phyloP scores from a whole-genome alignment of 2,888 invertebrate species.

The Masnerella sp. region DNA sequence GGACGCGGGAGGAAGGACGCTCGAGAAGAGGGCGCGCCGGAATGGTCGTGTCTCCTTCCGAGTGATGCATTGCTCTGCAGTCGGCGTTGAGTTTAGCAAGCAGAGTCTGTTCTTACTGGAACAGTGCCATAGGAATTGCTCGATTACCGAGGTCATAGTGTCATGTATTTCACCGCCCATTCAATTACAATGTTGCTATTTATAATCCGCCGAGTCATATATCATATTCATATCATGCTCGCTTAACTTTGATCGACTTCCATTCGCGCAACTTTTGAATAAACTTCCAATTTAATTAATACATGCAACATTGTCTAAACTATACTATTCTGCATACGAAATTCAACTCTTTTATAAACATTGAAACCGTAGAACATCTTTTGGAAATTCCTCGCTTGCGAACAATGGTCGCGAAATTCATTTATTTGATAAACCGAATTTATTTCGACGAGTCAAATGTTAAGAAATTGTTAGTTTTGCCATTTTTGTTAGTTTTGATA shows the following conservation, averaged over 20 bases:
- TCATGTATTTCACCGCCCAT: constrained; percentile 48
- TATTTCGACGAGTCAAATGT: too few relatives aligned
- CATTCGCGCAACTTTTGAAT: neutral
- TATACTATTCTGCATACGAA: too few relatives aligned
- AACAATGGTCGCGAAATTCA: too few relatives aligned
- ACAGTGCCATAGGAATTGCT: constrained; percentile 51
- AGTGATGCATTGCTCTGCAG: constrained; percentile 54
- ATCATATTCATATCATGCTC: constrained; percentile 18
- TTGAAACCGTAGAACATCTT: too few relatives aligned
- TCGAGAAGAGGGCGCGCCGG: constrained; percentile 36
- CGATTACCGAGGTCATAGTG: constrained; percentile 49
- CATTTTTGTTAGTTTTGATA: too few relatives aligned
- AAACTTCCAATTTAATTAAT: constrained; percentile 5
- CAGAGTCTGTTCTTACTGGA: constrained; percentile 48
- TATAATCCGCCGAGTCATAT: constrained; percentile 32
- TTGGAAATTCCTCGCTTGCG: too few relatives aligned
- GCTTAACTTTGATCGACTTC: constrained; percentile 19
- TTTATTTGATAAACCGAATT: too few relatives aligned
- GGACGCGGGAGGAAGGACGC: constrained; percentile 14
- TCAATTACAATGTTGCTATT: constrained; percentile 48
- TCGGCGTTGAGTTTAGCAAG: constrained; percentile 52
- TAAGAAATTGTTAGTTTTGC: too few relatives aligned
- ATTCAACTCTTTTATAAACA: neutral
- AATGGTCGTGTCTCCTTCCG: constrained; percentile 49
- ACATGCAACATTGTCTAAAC: too few relatives aligned